phyloP scores from a whole-genome alignment of 2,797 vertebrate species.

The Manis pentadactyla region DNA sequence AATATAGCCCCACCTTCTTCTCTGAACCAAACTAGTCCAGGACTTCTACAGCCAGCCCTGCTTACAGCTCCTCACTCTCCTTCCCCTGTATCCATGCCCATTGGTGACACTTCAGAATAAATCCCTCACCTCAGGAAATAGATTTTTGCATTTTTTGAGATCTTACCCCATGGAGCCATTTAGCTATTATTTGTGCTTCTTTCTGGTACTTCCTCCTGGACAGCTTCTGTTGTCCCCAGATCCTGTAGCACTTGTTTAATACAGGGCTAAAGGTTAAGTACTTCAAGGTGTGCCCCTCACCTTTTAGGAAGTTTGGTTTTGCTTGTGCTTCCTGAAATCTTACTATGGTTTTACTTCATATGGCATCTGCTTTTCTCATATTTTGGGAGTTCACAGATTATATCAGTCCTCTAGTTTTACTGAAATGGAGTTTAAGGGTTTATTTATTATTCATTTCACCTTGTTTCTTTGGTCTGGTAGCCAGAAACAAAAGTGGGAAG shows the following conservation, averaged over 20 bases:
- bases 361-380: neutral
- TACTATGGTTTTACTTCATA: neutral
- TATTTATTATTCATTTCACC: neutral
- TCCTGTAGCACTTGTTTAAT: neutral
- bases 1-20: neutral
- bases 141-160: neutral
- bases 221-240: neutral
- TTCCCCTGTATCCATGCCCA: neutral
- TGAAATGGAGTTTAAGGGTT: neutral
- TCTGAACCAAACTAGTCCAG: neutral
- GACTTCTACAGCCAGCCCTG: neutral
- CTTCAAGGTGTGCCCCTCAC: neutral
- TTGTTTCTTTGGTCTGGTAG: neutral
- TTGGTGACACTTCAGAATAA: neutral
- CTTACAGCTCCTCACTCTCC: neutral
- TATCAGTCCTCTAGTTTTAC: neutral
- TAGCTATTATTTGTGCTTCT: neutral
- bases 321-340: neutral
- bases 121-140: neutral
- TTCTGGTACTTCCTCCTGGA: neutral
- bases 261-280: neutral
- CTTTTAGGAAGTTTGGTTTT: constrained; percentile 11
- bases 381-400: neutral
- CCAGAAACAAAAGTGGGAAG: neutral
- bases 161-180: neutral